Percentiles rank a stretch among this genome's conserved stretches.
phyloP scores from a whole-genome alignment of 2,888 invertebrate species.

The Emmelina monodactyla region DNA sequence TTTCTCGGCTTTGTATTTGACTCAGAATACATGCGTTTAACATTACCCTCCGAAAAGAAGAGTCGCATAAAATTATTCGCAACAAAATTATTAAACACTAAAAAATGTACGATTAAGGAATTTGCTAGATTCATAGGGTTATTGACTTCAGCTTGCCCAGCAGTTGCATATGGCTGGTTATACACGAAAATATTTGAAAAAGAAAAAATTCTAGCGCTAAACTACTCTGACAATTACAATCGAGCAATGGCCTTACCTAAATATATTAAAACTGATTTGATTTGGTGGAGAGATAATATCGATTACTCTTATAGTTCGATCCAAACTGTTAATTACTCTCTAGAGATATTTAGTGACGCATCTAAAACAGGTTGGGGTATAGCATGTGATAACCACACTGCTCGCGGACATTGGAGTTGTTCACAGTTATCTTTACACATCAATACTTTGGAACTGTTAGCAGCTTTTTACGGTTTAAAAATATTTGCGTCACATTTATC shows the following conservation, averaged over 20 bases:
- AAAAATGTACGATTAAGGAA: no score
- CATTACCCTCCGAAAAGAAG: no score
- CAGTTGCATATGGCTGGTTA: neutral
- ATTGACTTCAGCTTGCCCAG: neutral
- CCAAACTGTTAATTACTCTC: no score
- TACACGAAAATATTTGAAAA: constrained; percentile 1
- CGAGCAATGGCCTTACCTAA: neutral
- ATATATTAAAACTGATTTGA: neutral
- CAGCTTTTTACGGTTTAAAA: neutral
- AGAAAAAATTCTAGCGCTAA: neutral
- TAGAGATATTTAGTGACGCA: neutral
- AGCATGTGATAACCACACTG: neutral
- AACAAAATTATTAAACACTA: no score
- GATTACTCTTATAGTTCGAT: no score
- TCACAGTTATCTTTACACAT: neutral
- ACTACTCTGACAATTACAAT: constrained; percentile 2
- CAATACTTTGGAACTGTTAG: neutral
- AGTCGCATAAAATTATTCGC: no score
- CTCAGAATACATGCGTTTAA: no score
- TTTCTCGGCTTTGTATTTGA: no score
- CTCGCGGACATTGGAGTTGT: neutral
- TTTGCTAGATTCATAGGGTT: neutral
- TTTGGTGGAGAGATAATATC: no score
- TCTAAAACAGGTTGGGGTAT: neutral
- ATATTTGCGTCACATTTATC: neutral